A percentile compares a stretch with the other conserved stretches of the same genome.
Conservation (phyloP, 2,888 invertebrate species). For the Caenorhabditis sinica region DNA sequence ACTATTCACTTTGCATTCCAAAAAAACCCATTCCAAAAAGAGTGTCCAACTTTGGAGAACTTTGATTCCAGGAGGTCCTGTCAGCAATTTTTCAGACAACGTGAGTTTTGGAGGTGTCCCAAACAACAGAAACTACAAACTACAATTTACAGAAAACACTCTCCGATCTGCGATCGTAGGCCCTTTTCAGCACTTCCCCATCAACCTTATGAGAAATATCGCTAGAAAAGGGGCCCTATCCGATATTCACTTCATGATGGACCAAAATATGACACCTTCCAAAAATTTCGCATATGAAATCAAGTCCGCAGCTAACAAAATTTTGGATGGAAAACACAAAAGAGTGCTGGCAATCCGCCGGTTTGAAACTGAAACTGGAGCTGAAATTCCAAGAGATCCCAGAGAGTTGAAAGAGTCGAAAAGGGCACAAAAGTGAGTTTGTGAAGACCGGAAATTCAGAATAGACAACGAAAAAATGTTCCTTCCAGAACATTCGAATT, state of each 20-base stretch:
- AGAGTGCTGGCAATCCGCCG: constrained; percentile 49
- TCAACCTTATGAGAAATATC: constrained; percentile 71
- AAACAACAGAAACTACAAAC: not conserved
- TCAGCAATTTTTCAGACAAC: not conserved
- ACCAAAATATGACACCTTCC: constrained; percentile 68
- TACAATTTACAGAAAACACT: not conserved
- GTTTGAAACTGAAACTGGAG: constrained; percentile 47
- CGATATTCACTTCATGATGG: constrained; percentile 65
- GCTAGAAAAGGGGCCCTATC: constrained; percentile 69
- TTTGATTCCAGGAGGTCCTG: not conserved
- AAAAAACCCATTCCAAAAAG: constrained; percentile 36
- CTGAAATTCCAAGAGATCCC: constrained; percentile 4
- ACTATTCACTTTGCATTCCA: constrained; percentile 63
- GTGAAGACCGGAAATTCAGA: not conserved
- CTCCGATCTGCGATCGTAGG: constrained; percentile 7
- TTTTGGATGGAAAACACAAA: constrained; percentile 50
- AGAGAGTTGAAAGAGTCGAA: not conserved
- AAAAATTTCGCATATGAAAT: constrained; percentile 14
- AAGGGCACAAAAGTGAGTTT: constrained; percentile 41
- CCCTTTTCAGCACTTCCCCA: constrained; percentile 71
- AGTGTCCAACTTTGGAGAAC: constrained; percentile 25
- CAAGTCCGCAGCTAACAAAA: constrained; percentile 58
- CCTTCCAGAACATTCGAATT: constrained; percentile 73
- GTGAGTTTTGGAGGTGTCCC: not conserved
- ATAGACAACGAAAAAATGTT: constrained; percentile 56